These are phyloP conservation scores for Pionites leucogaster DNA, from an alignment of 2,113 vertebrate species.

Conservation along the genomic window DNA sequence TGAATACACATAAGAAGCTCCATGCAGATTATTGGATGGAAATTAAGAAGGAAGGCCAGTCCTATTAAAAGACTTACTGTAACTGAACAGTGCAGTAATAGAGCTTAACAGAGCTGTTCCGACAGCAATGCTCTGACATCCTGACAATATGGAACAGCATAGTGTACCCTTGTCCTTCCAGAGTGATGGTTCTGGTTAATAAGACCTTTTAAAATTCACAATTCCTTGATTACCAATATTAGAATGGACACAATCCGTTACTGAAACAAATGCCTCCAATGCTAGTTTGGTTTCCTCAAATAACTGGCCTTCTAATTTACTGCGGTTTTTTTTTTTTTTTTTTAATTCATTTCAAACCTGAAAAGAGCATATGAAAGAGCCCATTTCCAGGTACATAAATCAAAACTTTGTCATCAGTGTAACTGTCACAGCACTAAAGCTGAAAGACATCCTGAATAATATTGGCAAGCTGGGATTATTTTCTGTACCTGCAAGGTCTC, in stretches of 20 bases:
- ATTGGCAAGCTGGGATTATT: background rate
- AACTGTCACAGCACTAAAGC: background rate
- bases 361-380: background rate
- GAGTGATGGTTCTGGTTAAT: background rate
- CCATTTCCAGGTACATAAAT: background rate
- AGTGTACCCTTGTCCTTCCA: accelerated
- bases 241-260: background rate
- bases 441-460: background rate
- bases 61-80: background rate
- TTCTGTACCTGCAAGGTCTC: background rate
- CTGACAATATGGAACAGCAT: background rate
- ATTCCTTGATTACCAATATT: accelerated
- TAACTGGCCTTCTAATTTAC: background rate
- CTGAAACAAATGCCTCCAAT: background rate
- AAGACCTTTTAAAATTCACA: background rate
- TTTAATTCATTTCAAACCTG: background rate
- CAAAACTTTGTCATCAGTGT: background rate
- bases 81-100: background rate
- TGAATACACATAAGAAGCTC: background rate
- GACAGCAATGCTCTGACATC: accelerated
- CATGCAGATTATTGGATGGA: background rate
- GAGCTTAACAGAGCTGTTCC: background rate
- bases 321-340: background rate
- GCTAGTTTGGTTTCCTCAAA: background rate
- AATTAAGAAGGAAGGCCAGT: background rate